These are phyloP conservation scores for Ephialtes manifestator DNA, from an alignment of 2,888 invertebrate genomes.

Conservation along the genomic window DNA sequence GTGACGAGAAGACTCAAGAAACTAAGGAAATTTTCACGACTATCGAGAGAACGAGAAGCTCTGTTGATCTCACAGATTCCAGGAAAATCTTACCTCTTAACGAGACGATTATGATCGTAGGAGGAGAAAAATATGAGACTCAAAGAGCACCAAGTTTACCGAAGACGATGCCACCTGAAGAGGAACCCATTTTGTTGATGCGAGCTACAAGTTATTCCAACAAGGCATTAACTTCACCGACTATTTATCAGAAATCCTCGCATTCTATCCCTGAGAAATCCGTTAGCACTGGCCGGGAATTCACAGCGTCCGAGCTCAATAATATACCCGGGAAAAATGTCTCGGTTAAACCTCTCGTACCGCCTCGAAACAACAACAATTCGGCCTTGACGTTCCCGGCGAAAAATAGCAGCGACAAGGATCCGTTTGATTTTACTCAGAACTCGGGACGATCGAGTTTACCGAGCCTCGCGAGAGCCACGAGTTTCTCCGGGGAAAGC, in stretches of 20 bases:
- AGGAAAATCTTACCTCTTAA: conserved; percentile 25
- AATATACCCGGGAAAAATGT: conserved; percentile 23
- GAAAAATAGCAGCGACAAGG: conserved; percentile 25
- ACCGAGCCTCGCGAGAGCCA: conserved; percentile 80
- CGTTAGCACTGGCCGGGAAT: conserved; percentile 68
- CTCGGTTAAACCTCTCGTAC: background rate
- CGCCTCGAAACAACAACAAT: conserved; percentile 7
- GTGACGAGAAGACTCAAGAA: conserved; percentile 75
- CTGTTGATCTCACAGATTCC: conserved; percentile 79
- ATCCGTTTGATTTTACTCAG: conserved; percentile 13
- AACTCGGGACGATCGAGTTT: conserved; percentile 28
- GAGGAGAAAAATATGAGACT: conserved; percentile 34
- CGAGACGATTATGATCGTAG: conserved; percentile 31
- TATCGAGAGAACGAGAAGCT: conserved; percentile 80
- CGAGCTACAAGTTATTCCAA: conserved; percentile 72
- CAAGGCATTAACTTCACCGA: conserved; percentile 55
- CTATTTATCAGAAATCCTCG: conserved; percentile 44
- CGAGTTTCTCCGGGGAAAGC: conserved; percentile 85
- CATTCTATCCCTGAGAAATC: conserved; percentile 63
- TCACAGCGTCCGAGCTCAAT: conserved; percentile 27
- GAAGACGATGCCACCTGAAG: conserved; percentile 72
- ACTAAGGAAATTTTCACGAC: conserved; percentile 74
- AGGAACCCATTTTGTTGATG: conserved; percentile 52
- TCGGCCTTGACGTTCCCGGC: conserved; percentile 6
- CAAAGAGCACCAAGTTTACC: conserved; percentile 72